Percentiles rank a stretch among this genome's conserved stretches.
phyloP scores from a whole-genome alignment of 2,113 vertebrate genomes.

The Scolopax mira region DNA sequence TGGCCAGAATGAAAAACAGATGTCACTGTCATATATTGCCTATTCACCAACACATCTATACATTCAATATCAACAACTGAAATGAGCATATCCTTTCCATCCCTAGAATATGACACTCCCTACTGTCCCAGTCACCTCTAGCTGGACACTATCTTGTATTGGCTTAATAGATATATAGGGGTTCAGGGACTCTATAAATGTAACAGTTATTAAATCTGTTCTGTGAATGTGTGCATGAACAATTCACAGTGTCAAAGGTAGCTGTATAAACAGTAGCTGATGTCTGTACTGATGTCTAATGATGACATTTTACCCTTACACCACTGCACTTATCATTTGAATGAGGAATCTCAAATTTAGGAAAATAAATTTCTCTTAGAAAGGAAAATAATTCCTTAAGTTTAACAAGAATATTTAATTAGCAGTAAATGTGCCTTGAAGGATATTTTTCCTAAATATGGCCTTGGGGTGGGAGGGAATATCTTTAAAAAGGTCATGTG shows the following conservation, averaged over 20 bases:
- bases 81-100: background rate
- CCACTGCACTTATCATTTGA: background rate
- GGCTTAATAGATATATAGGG: background rate
- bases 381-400: background rate
- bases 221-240: background rate
- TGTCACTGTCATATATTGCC: background rate
- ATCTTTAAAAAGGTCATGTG: background rate
- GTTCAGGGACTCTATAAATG: background rate
- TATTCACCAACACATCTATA: background rate
- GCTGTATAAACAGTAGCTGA: background rate
- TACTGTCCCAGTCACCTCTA: background rate
- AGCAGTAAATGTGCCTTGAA: background rate
- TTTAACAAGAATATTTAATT: background rate
- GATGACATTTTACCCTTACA: background rate
- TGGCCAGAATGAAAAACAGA: background rate
- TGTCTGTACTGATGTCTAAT: background rate
- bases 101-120: background rate
- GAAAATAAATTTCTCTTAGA: background rate
- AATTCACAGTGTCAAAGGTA: background rate
- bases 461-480: fast-evolving
- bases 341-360: background rate
- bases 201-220: background rate
- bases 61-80: background rate
- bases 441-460: background rate
- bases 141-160: background rate